A percentile compares a stretch with the other conserved stretches of the same genome.
Conservation (phyloP, 2,888 invertebrate genomes). For the Campopleginae sp. region DNA sequence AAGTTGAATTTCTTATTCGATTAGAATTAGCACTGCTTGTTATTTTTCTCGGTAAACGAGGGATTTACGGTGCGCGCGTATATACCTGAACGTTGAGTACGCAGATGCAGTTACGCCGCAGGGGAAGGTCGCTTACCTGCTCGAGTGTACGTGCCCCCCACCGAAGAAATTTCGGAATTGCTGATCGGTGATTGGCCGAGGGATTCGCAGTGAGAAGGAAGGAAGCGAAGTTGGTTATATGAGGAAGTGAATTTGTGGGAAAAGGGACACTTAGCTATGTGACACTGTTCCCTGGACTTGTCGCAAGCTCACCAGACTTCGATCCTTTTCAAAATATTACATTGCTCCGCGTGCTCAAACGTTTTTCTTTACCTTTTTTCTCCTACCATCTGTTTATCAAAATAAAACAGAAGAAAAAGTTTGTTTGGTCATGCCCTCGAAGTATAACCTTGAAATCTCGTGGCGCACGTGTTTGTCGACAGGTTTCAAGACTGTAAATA, state of each 20-base stretch:
- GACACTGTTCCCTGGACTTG: slow-evolving; percentile 24
- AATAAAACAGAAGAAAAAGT: not conserved
- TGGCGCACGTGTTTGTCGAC: not conserved
- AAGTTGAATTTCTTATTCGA: slow-evolving; percentile 43
- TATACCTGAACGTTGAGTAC: not conserved
- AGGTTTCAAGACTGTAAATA: slow-evolving; percentile 10
- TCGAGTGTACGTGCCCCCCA: not conserved
- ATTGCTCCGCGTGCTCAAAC: not conserved
- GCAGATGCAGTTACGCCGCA: too few relatives aligned
- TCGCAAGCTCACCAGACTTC: slow-evolving; percentile 32
- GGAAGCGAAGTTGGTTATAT: slow-evolving; percentile 23
- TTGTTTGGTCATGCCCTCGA: not conserved
- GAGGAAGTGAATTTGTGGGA: slow-evolving; percentile 34
- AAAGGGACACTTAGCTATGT: slow-evolving; percentile 50
- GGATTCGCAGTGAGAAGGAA: slow-evolving; percentile 19
- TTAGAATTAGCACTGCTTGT: slow-evolving; percentile 39
- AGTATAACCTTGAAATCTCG: not conserved
- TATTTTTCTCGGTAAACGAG: slow-evolving; percentile 24
- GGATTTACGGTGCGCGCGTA: not conserved
- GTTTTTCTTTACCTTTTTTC: not conserved
- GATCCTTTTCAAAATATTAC: slow-evolving; percentile 1
- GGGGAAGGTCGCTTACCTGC: slow-evolving; percentile 22
- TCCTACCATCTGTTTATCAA: not conserved
- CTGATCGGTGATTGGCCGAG: slow-evolving; percentile 44
- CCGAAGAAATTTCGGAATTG: not conserved